Base-by-base conservation (phyloP, 1,140 invertebrate genomes). In the Vanessa tameamea region DNA sequence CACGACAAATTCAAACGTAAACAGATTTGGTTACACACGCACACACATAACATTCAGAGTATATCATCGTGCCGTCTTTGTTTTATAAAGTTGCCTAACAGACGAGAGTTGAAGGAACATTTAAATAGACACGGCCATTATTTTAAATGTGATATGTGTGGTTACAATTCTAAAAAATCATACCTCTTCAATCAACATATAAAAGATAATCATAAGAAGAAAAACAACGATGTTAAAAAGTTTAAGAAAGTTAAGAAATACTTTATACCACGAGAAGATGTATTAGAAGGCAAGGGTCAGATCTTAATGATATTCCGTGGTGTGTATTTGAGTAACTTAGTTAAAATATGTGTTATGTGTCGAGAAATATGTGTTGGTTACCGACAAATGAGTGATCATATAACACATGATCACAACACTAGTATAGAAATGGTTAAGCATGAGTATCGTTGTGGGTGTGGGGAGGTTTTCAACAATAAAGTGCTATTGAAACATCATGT, bases 51-150 rank as follows among this genome's bases (percentile, higher is more conserved):
- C 0, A 63, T 83, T 0, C 77, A 81, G 8, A 85, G 81, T 48
- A 73, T 85, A 0, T 66, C 78, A 0, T 76, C 75, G 0, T 91
- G 89, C 48, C 80, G 78, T 2, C 82, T 91, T 53, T 91, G 89
- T 55, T 66, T 88, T 0, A 47, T 23, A 0, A 82, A 82, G 15
- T 87, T 65, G 5, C 74, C 66, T 9, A 80, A 79, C 31, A 57
- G 47, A 0, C 43, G 15, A 0, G 66, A 80, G 0, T 8, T 87
- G 7, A 12, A 20, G 0, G 50, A 80, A 7, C 89, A 91, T 15
- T 4, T 68, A 5, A 37, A 43, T 26, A n/a, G 3, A 4, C 72
- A 69, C 13, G 57, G 57, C 1, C 57, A 61, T n/a, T 12, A 37
- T 14, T 61, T 31, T 8, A 61, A 61, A 5, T 61, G 57, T n/a